Conservation (phyloP, 2,888 invertebrate genomes). For the Epinotia brunnichana region DNA sequence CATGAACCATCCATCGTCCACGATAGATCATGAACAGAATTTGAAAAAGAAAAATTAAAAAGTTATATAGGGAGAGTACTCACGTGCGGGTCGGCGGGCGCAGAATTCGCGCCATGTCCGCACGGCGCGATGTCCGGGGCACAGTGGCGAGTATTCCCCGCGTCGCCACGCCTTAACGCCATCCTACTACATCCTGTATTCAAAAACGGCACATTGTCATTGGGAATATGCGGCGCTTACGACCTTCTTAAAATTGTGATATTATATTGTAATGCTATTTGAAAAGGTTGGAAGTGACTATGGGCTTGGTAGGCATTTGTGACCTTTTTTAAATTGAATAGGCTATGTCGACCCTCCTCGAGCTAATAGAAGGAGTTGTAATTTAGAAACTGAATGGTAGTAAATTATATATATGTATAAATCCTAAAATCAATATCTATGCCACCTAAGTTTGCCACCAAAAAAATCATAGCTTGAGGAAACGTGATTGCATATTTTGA, state of each 20-base stretch:
- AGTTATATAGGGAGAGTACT: slow-evolving; percentile 54
- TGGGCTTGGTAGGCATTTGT: not conserved
- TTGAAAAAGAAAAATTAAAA: not conserved
- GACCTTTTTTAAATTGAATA: not conserved
- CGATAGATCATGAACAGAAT: not conserved
- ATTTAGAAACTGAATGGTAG: not conserved
- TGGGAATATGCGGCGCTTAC: not conserved
- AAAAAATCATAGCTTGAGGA: not conserved
- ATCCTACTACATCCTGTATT: not conserved
- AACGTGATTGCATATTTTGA: too few species aligned
- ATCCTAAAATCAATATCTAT: not conserved
- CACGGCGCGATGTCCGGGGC: slow-evolving; percentile 71
- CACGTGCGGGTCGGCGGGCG: slow-evolving; percentile 78
- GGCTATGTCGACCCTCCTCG: slow-evolving; percentile 6
- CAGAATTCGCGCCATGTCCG: slow-evolving; percentile 78
- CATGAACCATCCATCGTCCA: too few species aligned
- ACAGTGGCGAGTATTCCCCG: slow-evolving; percentile 57
- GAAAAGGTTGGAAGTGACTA: slow-evolving; percentile 1
- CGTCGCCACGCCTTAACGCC: slow-evolving; percentile 36
- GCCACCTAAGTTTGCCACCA: not conserved
- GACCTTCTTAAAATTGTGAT: not conserved
- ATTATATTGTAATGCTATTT: not conserved
- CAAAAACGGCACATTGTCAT: not conserved
- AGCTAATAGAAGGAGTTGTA: not conserved
- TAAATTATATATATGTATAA: not conserved